These are phyloP conservation scores for Trinorchestia longiramus DNA, from an alignment of 1,140 invertebrate species.

Conservation along the genomic window DNA sequence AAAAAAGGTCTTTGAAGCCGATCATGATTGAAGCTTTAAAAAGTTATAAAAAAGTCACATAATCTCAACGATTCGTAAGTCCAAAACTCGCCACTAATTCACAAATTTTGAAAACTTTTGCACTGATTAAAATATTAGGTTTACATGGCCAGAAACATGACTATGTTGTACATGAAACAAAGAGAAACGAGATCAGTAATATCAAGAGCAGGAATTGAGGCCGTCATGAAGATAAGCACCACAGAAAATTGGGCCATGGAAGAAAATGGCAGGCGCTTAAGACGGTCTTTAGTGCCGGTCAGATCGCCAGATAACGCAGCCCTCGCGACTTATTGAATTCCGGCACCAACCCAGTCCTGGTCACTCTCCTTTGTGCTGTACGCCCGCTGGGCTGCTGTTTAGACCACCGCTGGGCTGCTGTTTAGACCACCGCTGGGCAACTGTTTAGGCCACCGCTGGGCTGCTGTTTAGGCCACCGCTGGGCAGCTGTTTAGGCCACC, in stretches of 20 bases:
- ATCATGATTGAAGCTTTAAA: no score
- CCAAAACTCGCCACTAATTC: no score
- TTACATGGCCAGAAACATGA: background rate
- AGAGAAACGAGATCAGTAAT: background rate
- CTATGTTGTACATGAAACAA: background rate
- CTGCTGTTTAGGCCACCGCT: background rate
- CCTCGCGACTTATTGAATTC: background rate
- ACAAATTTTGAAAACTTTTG: background rate
- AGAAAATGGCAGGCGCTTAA: background rate
- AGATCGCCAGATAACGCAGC: constrained; percentile 5
- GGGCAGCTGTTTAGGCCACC: background rate
- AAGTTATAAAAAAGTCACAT: no score
- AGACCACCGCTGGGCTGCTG: background rate
- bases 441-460: background rate
- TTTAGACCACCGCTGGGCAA: background rate
- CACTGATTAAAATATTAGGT: background rate
- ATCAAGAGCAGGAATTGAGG: background rate
- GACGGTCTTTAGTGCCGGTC: constrained; percentile 4
- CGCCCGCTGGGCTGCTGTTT: background rate
- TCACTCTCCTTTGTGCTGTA: background rate
- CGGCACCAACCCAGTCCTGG: background rate
- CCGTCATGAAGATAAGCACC: background rate
- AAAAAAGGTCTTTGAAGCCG: no score
- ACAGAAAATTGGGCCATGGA: background rate
- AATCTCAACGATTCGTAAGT: no score